These are phyloP conservation scores for Brachyptera putata DNA, from an alignment of 2,888 invertebrate species.

Conservation along the genomic window DNA sequence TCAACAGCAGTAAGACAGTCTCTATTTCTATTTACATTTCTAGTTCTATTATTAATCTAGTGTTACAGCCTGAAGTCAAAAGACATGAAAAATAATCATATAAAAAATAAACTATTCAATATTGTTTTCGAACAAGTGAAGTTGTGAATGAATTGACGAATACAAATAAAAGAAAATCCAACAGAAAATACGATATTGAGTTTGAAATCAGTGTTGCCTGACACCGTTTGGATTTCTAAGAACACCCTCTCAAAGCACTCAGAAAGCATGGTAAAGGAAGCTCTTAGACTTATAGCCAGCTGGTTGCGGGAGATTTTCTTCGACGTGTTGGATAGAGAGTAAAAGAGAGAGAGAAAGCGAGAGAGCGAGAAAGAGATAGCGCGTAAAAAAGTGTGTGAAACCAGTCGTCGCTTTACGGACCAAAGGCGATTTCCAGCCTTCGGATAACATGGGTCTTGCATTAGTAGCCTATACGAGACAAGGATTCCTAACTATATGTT, in stretches of 20 bases:
- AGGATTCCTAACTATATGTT: slow-evolving; percentile 24
- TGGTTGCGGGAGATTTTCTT: slow-evolving; percentile 14
- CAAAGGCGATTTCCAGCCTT: slow-evolving; percentile 33
- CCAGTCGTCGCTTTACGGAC: slow-evolving; percentile 15
- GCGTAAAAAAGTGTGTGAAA: background rate
- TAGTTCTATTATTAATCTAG: too few species aligned
- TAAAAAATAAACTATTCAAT: too few species aligned
- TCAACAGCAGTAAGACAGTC: too few species aligned
- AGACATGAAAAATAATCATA: too few species aligned
- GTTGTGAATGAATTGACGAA: background rate
- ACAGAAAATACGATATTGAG: background rate
- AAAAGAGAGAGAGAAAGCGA: too few species aligned
- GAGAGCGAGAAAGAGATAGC: too few species aligned
- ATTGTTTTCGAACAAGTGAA: too few species aligned
- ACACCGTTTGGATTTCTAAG: background rate
- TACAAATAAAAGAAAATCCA: background rate
- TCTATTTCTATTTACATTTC: too few species aligned
- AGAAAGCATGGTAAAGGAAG: background rate
- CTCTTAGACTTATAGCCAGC: background rate
- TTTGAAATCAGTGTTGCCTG: slow-evolving; percentile 7
- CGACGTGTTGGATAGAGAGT: too few species aligned
- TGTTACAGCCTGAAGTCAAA: too few species aligned
- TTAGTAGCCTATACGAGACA: slow-evolving; percentile 28
- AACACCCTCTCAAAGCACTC: slow-evolving; percentile 5
- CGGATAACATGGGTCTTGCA: slow-evolving; percentile 31